A percentile compares a stretch with the other conserved stretches of the same genome.
Evolutionary conservation across 1,140 invertebrate genomes (phyloP).

Genomic region (Calosoma granatense): DNA sequence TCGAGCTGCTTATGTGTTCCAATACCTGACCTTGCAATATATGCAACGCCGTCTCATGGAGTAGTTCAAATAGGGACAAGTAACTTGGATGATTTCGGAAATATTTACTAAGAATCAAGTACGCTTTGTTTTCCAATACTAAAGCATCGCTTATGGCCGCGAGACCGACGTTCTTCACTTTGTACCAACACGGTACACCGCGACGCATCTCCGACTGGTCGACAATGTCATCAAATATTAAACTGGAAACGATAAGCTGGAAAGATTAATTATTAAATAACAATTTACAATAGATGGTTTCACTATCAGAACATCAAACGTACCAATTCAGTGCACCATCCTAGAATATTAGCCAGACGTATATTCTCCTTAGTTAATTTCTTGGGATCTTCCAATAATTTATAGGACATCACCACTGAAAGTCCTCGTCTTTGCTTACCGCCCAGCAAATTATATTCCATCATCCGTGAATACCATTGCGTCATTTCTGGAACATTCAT

Average conservation of each 20-base stretch:
- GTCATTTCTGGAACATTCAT: conserved; percentile 64
- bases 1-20: conserved; percentile 54
- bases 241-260: conserved; percentile 74
- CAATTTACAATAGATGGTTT: too few species aligned
- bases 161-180: conserved; percentile 65
- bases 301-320: conserved; percentile 29
- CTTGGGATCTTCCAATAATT: conserved; percentile 51
- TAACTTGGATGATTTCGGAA: conserved; percentile 72
- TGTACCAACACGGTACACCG: conserved; percentile 85
- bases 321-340: conserved; percentile 93
- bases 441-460: conserved; percentile 73
- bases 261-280: conserved; percentile 28
- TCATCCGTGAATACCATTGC: conserved; percentile 66
- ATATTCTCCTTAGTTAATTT: conserved; percentile 67
- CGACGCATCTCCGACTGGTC: conserved; percentile 70
- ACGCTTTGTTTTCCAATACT: conserved; percentile 68
- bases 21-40: conserved; percentile 70
- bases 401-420: conserved; percentile 69
- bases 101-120: conserved; percentile 65
- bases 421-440: conserved; percentile 76
- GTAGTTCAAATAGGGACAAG: conserved; percentile 67
- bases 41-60: conserved; percentile 76
- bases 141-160: conserved; percentile 81
- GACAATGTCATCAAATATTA: conserved; percentile 88
- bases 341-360: conserved; percentile 69